A percentile compares a stretch with the other conserved stretches of the same genome.
These are phyloP conservation scores for Onychostruthus taczanowskii DNA, from an alignment of 2,113 vertebrate genomes.

Conservation along the genomic window DNA sequence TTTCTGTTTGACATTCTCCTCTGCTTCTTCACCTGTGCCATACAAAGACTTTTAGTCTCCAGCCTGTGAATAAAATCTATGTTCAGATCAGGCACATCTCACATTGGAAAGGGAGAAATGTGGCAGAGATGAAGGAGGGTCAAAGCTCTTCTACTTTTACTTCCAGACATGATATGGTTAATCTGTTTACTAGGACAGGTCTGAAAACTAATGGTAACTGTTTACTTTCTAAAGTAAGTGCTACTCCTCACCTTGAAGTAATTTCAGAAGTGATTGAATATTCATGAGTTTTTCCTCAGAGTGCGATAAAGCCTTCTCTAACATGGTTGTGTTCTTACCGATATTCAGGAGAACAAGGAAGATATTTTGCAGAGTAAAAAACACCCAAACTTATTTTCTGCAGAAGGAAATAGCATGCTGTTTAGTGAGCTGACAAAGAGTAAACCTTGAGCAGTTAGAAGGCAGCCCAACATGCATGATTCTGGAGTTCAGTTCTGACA, in stretches of 20 bases:
- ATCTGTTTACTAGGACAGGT: not conserved
- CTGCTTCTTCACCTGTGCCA: not conserved
- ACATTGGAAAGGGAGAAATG: not conserved
- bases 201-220: not conserved
- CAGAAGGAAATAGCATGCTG: not conserved
- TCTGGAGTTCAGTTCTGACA: not conserved
- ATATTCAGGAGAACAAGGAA: not conserved
- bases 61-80: not conserved
- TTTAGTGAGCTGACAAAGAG: not conserved
- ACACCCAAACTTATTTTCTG: not conserved
- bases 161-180: not conserved
- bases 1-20: constrained; percentile 4
- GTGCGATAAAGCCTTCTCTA: not conserved
- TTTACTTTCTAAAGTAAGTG: not conserved
- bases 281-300: not conserved
- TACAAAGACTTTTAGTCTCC: not conserved
- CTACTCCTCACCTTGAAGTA: not conserved
- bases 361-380: not conserved
- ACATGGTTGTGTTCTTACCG: not conserved
- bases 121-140: not conserved
- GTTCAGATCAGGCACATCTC: constrained; percentile 5
- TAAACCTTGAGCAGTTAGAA: not conserved
- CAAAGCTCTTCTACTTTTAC: not conserved
- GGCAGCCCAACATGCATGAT: not conserved
- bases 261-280: not conserved